phyloP scores from a whole-genome alignment of 2,113 vertebrate species.

The Lichenostomus cassidix region DNA sequence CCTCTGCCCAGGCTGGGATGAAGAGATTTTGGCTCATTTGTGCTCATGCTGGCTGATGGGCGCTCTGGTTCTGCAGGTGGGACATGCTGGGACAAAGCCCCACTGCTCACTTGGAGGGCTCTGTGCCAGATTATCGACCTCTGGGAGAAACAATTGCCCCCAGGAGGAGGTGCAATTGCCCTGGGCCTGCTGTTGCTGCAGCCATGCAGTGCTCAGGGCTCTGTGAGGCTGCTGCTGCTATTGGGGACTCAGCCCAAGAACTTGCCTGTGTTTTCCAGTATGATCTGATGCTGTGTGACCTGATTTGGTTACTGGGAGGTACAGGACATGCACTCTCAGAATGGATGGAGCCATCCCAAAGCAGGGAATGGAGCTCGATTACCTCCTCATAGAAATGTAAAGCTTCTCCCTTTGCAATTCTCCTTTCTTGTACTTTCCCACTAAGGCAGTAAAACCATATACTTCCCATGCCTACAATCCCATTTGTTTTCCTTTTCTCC shows the following conservation, averaged over 20 bases:
- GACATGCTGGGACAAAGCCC: not conserved
- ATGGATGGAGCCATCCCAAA: not conserved
- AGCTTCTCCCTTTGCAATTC: constrained; percentile 35
- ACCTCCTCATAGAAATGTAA: constrained; percentile 47
- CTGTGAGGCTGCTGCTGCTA: rapidly evolving
- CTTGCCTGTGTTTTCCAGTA: rapidly evolving
- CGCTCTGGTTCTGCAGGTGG: not conserved
- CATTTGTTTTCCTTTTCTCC: constrained; percentile 37
- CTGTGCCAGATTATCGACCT: rapidly evolving
- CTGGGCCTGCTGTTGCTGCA: not conserved
- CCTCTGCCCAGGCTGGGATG: not conserved
- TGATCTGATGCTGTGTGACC: not conserved
- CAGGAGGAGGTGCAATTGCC: not conserved
- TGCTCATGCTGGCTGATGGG: rapidly evolving
- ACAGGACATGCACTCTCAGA: not conserved
- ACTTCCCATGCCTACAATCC: constrained; percentile 21
- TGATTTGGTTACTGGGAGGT: not conserved
- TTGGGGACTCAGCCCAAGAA: not conserved
- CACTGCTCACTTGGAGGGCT: rapidly evolving
- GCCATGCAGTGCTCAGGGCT: rapidly evolving
- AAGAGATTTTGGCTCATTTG: rapidly evolving
- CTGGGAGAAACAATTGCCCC: rapidly evolving
- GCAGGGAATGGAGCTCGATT: constrained; percentile 9
- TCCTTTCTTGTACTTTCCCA: constrained; percentile 55
- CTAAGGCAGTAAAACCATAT: constrained; percentile 65